Base-by-base conservation (phyloP, 1,140 invertebrate genomes). In the Drosophila trapezifrons region DNA sequence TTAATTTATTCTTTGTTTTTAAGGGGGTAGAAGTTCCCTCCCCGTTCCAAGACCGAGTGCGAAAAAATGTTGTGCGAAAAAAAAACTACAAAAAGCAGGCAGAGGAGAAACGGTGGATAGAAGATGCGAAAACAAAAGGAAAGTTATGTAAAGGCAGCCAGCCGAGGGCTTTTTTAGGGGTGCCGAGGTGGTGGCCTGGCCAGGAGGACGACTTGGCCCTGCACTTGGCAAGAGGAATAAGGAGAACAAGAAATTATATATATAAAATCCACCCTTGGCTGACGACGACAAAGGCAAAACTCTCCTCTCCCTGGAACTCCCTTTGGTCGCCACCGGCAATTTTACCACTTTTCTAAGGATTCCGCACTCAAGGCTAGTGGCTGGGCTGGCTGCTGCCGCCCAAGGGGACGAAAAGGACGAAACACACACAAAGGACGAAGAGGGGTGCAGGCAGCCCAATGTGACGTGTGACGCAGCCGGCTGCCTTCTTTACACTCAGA, bases 291-390 rank as follows among this genome's bases (percentile, higher is more conserved):
- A 67, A 57, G 45, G 65, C 63, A 67, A 29, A 32, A 76, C 75
- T 65, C 65, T 35, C 18, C 51, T 22, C 51, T 18, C 27, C 52
- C 46, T 40, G 18, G 5, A 37, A 60, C 47, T 37, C 58, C 37
- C 51, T 20, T 46, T 43, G 45, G 82, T 75, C 76, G 82, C 78
- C 82, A 57, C 67, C 58, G 84, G 83, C 76, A 77, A 83, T 80
- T 86, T 89, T 89, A 83, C 84, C 83, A 86, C 83, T 89, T 86
- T 87, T 87, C 45, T 87, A 87, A 89, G 83, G 83, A 87, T 89
- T 87, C 83, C 72, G 45, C 54, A 76, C 75, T 79, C 83, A 82
- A 83, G 79, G 82, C 78, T 85, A 80, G 63, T 81, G 29, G 25
- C 52, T 54, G 32, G 32, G 17, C 32, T 37, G 35, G 35, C 32